phyloP scores from a whole-genome alignment of 2,797 vertebrate genomes.

The Gambusia yucatana region DNA sequence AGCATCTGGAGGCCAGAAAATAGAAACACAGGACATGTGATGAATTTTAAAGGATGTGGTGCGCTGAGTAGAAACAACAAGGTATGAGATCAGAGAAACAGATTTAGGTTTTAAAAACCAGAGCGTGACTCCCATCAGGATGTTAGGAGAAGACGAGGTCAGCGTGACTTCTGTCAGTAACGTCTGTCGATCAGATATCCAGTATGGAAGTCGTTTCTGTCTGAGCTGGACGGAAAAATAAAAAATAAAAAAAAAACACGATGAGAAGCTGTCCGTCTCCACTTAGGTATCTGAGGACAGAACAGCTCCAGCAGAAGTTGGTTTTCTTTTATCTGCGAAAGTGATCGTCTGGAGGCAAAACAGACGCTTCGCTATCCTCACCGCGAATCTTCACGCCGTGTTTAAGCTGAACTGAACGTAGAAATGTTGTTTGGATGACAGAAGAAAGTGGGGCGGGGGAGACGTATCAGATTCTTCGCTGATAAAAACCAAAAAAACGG shows the following conservation, averaged over 20 bases:
- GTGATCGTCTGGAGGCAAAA: constrained; percentile 36
- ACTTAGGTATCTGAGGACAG: constrained; percentile 22
- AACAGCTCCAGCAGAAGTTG: constrained; percentile 15
- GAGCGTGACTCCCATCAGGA: constrained; percentile 56
- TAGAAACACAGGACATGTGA: constrained; percentile 8
- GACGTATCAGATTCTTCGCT: constrained; percentile 14
- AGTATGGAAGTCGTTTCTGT: constrained; percentile 21
- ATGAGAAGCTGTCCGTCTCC: constrained; percentile 26
- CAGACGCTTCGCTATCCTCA: constrained; percentile 19
- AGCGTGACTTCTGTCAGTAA: constrained; percentile 52
- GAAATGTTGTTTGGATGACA: constrained; percentile 46
- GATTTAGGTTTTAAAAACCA: constrained; percentile 14
- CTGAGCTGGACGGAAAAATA: constrained; percentile 39
- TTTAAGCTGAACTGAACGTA: constrained; percentile 36
- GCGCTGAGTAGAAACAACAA: constrained; percentile 9
- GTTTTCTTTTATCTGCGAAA: constrained; percentile 27
- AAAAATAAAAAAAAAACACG: constrained; percentile 40
- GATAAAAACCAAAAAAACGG: constrained; percentile 12
- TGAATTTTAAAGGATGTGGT: background rate
- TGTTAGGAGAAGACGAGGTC: constrained; percentile 31
- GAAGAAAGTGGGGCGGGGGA: constrained; percentile 45
- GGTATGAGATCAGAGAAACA: constrained; percentile 13
- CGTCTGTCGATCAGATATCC: constrained; percentile 28
- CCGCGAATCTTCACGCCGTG: constrained; percentile 37
- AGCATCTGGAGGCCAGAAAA: background rate